Base-by-base conservation (phyloP, 2,888 invertebrate genomes). In the Orthosia gothica region DNA sequence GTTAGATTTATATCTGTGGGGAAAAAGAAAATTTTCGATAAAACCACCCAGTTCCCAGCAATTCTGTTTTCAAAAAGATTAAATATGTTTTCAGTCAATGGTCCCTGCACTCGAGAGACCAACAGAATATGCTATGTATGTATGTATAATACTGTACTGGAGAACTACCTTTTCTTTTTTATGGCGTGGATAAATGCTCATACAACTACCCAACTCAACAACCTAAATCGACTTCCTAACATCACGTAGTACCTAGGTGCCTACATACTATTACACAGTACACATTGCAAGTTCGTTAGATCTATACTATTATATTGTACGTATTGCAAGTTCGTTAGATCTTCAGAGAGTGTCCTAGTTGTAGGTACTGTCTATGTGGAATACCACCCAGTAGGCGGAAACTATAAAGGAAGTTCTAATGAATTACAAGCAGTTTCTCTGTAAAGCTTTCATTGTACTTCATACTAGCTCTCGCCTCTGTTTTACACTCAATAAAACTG, bases 361-460 rank as follows among this genome's bases (percentile, higher is more conserved):
- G 13, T 12, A 1, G 40, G 40, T 9, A 9, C 40, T 26, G 9
- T 40, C 40, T 40, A 3, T n/a, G 47, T 4, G n/a, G n/a, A 4
- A 40, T 75, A 20, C 63, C 73, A 74, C 76, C 54, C 64, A 12
- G 40, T 3, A 64, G 40, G 57, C 76, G 74, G 76, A 65, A 76
- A 76, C 57, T 18, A 26, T 74, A 74, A 76, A 74, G 9, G 18
- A 50, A 76, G n/a, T 64, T 74, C 64, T 64, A 65, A 74, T 57
- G 40, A 73, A 74, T 40, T 55, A 69, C 26, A 74, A n/a, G 62
- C 47, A 40, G 13, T 16, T 74, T 55, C 23, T 9, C 16, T 62
- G 32, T 23, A 49, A 70, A 69, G 26, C n/a, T 20, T 70, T 49
- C 16, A 57, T 55, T 63, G 54, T 62, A 16, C 32, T 54, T 23